Conservation (phyloP, 1,140 invertebrate species). For the Drosophila novamexicana region DNA sequence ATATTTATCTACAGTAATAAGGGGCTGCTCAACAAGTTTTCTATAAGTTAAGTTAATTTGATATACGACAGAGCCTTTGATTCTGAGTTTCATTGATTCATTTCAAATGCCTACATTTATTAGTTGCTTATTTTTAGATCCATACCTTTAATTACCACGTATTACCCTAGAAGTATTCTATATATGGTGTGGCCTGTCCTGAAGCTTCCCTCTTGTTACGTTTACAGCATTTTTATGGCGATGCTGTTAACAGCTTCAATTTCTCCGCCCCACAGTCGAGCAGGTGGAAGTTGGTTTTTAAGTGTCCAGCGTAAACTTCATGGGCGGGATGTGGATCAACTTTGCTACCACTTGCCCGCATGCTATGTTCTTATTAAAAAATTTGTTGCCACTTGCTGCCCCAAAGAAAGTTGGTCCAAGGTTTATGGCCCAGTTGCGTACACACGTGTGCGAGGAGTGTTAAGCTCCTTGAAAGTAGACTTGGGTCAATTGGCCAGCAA, state of each 20-base stretch:
- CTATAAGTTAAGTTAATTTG: too few relatives aligned
- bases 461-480: slow-evolving; percentile 71
- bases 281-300: slow-evolving; percentile 71
- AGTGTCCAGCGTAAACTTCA: slow-evolving; percentile 68
- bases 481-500: slow-evolving; percentile 62
- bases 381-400: slow-evolving; percentile 68
- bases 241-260: slow-evolving; percentile 39
- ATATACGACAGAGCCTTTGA: too few relatives aligned
- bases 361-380: slow-evolving; percentile 69
- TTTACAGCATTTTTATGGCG: slow-evolving; percentile 43
- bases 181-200: neutral
- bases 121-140: too few relatives aligned
- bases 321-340: slow-evolving; percentile 55
- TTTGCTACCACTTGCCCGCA: slow-evolving; percentile 41
- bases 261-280: slow-evolving; percentile 10
- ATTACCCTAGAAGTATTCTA: neutral
- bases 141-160: neutral
- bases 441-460: slow-evolving; percentile 60
- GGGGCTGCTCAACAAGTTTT: too few relatives aligned
- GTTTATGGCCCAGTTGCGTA: slow-evolving; percentile 60
- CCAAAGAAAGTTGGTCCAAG: slow-evolving; percentile 50
- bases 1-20: too few relatives aligned
- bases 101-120: too few relatives aligned
- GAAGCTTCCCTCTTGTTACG: slow-evolving; percentile 10
- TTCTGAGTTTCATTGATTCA: too few relatives aligned